Evolutionary conservation across 2,888 invertebrate species (phyloP).

Genomic region (Emesis russula): DNA sequence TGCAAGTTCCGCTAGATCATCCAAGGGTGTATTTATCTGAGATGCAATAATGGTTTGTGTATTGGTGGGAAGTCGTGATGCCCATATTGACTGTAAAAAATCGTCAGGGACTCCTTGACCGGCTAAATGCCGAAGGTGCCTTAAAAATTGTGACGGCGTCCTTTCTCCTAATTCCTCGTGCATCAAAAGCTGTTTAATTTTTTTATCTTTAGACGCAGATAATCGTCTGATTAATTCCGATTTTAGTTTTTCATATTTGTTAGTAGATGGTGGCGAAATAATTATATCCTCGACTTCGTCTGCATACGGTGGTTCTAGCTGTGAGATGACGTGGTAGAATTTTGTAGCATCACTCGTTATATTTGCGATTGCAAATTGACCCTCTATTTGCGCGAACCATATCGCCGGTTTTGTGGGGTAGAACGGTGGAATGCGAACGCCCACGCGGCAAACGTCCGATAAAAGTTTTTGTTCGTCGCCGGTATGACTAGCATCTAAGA

Average conservation of each 20-base stretch:
- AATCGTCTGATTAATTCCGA: conserved; percentile 33
- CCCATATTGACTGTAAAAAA: conserved; percentile 20
- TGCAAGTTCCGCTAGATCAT: conserved; percentile 24
- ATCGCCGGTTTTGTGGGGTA: conserved; percentile 49
- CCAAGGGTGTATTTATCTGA: not conserved
- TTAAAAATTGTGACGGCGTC: conserved; percentile 64
- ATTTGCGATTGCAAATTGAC: conserved; percentile 45
- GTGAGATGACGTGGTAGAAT: conserved; percentile 45
- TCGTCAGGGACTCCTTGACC: conserved; percentile 54
- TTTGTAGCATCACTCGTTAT: conserved; percentile 48
- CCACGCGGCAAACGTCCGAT: conserved; percentile 22
- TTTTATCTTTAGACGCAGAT: conserved; percentile 22
- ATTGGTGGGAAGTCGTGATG: too few relatives aligned
- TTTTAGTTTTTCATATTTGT: too few relatives aligned
- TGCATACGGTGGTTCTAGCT: conserved; percentile 45
- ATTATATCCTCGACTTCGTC: conserved; percentile 67
- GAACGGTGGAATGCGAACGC: conserved; percentile 48
- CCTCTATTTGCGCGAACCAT: conserved; percentile 63
- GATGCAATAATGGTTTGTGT: too few relatives aligned
- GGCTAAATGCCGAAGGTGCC: conserved; percentile 64
- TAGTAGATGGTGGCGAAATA: conserved; percentile 35
- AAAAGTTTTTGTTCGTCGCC: not conserved
- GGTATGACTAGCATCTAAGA: not conserved
- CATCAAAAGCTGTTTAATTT: conserved; percentile 37
- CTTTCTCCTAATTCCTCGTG: conserved; percentile 55